A percentile compares a stretch with the other conserved stretches of the same genome.
phyloP scores from a whole-genome alignment of 1,140 invertebrate genomes.

The Magallana ariakensis region DNA sequence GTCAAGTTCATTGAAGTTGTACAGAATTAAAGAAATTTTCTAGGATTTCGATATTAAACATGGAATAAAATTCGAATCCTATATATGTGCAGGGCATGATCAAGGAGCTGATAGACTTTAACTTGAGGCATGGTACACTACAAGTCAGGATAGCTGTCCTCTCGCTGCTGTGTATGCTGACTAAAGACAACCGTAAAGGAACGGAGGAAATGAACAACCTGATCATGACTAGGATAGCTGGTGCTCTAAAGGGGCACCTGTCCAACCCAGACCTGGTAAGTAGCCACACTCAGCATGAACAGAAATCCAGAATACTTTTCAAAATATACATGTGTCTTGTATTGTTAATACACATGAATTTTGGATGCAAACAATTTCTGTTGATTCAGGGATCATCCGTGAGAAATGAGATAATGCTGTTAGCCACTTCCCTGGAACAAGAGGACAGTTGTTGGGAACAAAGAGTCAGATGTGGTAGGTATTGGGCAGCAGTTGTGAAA shows the following conservation, averaged over 20 bases:
- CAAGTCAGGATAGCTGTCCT: constrained; percentile 80
- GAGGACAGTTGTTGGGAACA: constrained; percentile 98
- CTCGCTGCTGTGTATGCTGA: constrained; percentile 93
- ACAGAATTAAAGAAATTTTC: no score
- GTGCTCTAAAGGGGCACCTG: constrained; percentile 80
- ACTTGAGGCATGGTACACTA: constrained; percentile 87
- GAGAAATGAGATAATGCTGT: constrained; percentile 91
- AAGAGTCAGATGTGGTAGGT: constrained; percentile 85
- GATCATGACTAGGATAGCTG: constrained; percentile 88
- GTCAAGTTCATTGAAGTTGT: no score
- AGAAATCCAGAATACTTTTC: neutral
- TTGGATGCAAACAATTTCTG: no score
- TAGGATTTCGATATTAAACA: neutral
- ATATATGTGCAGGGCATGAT: constrained; percentile 87
- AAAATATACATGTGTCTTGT: no score
- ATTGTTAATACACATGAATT: no score
- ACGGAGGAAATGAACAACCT: constrained; percentile 92
- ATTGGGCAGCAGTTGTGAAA: neutral
- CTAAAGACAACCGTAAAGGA: constrained; percentile 91
- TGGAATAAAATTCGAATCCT: neutral
- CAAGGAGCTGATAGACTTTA: constrained; percentile 93
- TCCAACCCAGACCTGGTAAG: constrained; percentile 84
- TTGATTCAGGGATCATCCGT: constrained; percentile 84
- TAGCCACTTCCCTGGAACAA: constrained; percentile 92
- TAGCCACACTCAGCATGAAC: neutral